Evolutionary conservation across 2,113 vertebrate genomes (phyloP).

Genomic region (Xenopus tropicalis): UCB_Xtro_10.0 CM004452.2:12396501-12397000

Average conservation of each 20-base stretch:
- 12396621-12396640: too few relatives aligned
- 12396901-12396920: constrained; percentile 6
- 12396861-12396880: constrained; percentile 2
- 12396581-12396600: too few relatives aligned
- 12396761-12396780: constrained; percentile 36
- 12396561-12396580: too few relatives aligned
- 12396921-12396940: neutral
- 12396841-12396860: neutral
- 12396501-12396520: too few relatives aligned
- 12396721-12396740: constrained; percentile 26
- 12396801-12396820: constrained; percentile 30
- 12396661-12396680: constrained; percentile 49
- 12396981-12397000: neutral
- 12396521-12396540: too few relatives aligned
- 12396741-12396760: constrained; percentile 23
- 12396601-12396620: too few relatives aligned
- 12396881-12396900: neutral
- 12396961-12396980: constrained; percentile 13
- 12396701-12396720: constrained; percentile 57
- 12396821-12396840: constrained; percentile 32
- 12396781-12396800: constrained; percentile 7
- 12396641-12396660: neutral
- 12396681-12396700: constrained; percentile 64
- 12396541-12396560: too few relatives aligned
- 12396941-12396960: constrained; percentile 12